Evolutionary conservation across 2,797 vertebrate species (phyloP), one percentile per base, ranked within the genome.

Genomic region (Acrocephalus scirpaceus): DNA sequence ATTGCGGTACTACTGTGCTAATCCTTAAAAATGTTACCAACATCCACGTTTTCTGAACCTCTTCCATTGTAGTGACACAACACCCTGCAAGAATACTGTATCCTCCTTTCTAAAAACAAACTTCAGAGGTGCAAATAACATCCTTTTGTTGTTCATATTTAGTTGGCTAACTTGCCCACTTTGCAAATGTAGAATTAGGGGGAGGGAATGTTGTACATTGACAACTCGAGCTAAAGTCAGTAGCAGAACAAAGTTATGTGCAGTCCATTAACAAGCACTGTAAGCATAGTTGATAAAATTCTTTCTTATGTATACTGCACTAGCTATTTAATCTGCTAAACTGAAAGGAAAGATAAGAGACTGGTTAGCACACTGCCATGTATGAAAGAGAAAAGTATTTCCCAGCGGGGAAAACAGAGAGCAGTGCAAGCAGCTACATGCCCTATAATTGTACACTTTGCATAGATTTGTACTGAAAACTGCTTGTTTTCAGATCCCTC

Each of bases 301-400:
- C 85, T 16, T 89, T 79, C 71, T 91, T 88, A 66, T 78, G 88
- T 78, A 78, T 38, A 62, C 65, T 71, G 58, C 47, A 47, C 8
- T 76, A 44, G 58, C 15, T 84, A 65, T 90, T 91, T 94, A 82
- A 88, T 88, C 81, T 42, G 40, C n/a, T 90, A 1, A 7, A 77
- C 54, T 40, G 34, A 93, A 93, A 81, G 54, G 69, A 77, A 70
- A 94, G 82, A 93, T 90, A 94, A 92, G 61, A 74, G 13, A 67
- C 22, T 36, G 22, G 16, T 80, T 92, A 83, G 29, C 26, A 83
- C 12, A 17, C 29, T 72, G 48, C 51, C 21, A 16, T 5, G n/a
- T 56, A 78, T 21, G 38, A 84, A 61, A 79, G 15, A 78, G 53
- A 62, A 77, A 87, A 67, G 6, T 74, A 80, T 64, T 93, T 86